Conservation (phyloP, 2,797 vertebrate genomes). For the Peromyscus eremicus region DNA sequence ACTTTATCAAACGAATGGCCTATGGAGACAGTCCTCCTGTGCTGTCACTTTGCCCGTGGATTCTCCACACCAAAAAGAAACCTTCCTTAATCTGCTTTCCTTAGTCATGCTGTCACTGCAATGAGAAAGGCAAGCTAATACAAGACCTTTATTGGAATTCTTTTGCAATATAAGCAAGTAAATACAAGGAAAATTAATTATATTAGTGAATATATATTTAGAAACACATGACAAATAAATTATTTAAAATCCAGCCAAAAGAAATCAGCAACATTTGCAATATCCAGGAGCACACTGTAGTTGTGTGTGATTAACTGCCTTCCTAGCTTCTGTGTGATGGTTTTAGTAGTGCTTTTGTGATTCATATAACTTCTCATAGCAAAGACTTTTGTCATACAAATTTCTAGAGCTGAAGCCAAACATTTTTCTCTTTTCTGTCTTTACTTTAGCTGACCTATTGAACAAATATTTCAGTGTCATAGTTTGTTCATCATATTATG, state of each 20-base stretch:
- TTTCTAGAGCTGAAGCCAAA: not conserved
- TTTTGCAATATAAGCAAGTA: not conserved
- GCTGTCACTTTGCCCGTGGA: not conserved
- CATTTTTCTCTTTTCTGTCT: not conserved
- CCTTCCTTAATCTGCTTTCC: not conserved
- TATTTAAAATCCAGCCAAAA: not conserved
- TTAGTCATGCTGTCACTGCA: not conserved
- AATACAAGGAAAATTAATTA: not conserved
- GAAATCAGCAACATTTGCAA: not conserved
- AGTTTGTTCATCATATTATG: not conserved
- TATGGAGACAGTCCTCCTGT: accelerated
- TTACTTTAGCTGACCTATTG: not conserved
- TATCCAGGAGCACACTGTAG: not conserved
- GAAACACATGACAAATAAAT: not conserved
- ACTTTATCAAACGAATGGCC: not conserved
- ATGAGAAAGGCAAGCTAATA: not conserved
- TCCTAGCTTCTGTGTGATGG: accelerated
- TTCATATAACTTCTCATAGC: not conserved
- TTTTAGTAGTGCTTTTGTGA: accelerated
- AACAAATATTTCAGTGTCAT: not conserved
- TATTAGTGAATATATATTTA: not conserved
- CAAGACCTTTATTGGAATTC: not conserved
- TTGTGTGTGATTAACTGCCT: not conserved
- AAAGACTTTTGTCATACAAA: not conserved
- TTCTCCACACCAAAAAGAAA: not conserved